These are phyloP conservation scores for Monochamus alternatus DNA, from an alignment of 2,888 invertebrate genomes.

Conservation along the genomic window DNA sequence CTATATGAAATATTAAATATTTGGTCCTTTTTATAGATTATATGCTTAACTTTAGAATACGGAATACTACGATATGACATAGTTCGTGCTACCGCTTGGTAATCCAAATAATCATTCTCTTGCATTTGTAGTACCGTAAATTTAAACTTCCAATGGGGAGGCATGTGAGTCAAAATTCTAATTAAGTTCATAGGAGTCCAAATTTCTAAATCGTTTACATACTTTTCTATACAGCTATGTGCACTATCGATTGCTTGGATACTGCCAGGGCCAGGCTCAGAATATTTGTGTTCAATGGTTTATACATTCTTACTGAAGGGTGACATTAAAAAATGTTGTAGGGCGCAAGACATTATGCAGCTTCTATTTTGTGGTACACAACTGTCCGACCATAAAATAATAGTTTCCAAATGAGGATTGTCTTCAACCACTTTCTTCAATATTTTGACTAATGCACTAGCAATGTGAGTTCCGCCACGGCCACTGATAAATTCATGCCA, in stretches of 20 bases:
- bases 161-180: neutral
- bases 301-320: no score
- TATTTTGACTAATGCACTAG: neutral
- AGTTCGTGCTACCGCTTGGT: neutral
- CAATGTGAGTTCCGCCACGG: neutral
- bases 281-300: no score
- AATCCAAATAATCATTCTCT: conserved; percentile 1
- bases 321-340: no score
- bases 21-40: neutral
- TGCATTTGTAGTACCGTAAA: conserved; percentile 2
- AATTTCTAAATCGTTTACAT: neutral
- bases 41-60: neutral
- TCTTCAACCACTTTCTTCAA: neutral
- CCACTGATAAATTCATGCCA: conserved; percentile 15
- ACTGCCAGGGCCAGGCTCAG: no score
- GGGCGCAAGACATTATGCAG: no score
- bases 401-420: no score
- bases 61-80: neutral
- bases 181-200: neutral
- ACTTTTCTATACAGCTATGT: neutral
- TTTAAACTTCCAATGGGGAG: neutral
- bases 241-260: no score
- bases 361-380: no score
- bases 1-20: neutral
- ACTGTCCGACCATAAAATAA: no score